phyloP scores from a whole-genome alignment of 2,797 vertebrate genomes.

The Poeciliopsis infans region DNA sequence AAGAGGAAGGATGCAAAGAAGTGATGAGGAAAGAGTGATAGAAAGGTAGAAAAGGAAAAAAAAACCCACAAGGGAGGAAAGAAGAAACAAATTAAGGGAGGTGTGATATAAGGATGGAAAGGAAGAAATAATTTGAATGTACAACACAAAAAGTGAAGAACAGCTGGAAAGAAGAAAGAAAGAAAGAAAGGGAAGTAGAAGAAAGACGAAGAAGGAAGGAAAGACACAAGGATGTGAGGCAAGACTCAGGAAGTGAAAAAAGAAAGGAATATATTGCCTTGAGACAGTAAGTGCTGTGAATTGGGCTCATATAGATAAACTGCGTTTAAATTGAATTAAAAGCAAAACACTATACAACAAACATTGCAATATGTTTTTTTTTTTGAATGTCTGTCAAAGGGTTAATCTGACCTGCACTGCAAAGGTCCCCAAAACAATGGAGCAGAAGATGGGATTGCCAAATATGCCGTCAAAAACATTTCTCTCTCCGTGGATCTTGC shows the following conservation, averaged over 20 bases:
- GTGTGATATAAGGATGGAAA: background rate
- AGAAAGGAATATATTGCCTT: background rate
- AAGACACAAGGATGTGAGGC: background rate
- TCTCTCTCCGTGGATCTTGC: constrained; percentile 89
- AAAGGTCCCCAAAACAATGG: constrained; percentile 88
- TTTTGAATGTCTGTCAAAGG: background rate
- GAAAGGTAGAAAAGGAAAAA: background rate
- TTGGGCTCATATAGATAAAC: background rate
- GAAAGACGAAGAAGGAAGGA: background rate
- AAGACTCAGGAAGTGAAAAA: background rate
- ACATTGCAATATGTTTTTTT: background rate
- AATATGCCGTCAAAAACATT: constrained; percentile 90
- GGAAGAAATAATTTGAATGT: background rate
- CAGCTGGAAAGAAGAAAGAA: background rate
- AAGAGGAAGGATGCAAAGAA: background rate
- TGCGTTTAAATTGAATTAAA: background rate
- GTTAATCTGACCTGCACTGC: constrained; percentile 80
- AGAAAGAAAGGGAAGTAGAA: background rate
- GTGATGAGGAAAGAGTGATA: background rate
- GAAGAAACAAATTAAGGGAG: background rate
- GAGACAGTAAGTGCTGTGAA: background rate
- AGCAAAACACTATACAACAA: background rate
- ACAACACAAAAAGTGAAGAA: background rate
- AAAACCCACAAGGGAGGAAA: background rate
- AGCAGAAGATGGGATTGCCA: constrained; percentile 88